Conservation (phyloP, 2,888 invertebrate species). For the Phortica okadai region DNA sequence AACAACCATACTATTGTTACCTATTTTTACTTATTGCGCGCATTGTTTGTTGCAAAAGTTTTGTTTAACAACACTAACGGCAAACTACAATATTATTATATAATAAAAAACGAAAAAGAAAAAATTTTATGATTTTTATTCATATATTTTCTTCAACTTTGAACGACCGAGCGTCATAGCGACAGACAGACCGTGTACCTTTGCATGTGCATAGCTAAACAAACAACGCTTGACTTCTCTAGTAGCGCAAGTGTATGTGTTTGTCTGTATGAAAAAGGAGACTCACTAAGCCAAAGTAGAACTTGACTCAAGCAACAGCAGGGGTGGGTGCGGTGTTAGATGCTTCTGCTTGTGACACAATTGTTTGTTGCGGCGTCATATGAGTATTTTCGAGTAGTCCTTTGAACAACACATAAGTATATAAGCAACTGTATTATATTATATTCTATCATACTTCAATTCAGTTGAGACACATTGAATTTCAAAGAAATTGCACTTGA, state of each 20-base stretch:
- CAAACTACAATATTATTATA: background rate
- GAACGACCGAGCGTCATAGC: too few relatives aligned
- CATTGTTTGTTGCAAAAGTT: slow-evolving; percentile 24
- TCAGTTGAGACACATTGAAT: background rate
- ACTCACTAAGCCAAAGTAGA: background rate
- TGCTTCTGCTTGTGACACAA: background rate
- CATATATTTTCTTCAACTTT: too few relatives aligned
- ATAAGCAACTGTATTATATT: background rate
- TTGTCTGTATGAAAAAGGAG: background rate
- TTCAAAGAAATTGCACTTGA: background rate
- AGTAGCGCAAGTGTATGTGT: slow-evolving; percentile 42
- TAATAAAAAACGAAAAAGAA: background rate
- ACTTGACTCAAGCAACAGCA: background rate
- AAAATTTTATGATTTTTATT: background rate
- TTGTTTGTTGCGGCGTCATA: background rate
- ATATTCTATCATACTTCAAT: background rate
- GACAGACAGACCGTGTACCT: too few relatives aligned
- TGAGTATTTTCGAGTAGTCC: background rate
- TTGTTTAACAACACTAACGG: slow-evolving; percentile 6
- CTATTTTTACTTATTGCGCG: background rate
- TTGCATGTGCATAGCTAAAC: slow-evolving; percentile 36
- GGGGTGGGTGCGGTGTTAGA: background rate
- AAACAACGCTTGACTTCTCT: slow-evolving; percentile 61
- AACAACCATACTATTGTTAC: background rate
- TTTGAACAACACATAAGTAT: background rate